Percentiles rank a stretch among this genome's conserved stretches.
Conservation (phyloP, 2,113 vertebrate genomes). For the Dolichotis patagonum region DNA sequence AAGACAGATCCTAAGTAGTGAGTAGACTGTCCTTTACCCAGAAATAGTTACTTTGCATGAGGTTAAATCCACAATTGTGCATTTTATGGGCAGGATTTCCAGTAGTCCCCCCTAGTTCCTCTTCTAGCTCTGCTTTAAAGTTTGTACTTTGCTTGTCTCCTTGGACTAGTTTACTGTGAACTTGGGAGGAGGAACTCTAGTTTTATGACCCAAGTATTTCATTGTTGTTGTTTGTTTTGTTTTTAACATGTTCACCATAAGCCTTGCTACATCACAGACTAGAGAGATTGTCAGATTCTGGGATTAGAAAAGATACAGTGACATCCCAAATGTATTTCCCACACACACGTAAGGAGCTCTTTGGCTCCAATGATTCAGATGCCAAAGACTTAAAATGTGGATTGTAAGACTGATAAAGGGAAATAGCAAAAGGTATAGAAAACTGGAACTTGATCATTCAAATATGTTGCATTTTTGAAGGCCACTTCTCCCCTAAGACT, state of each 20-base stretch:
- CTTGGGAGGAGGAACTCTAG: background rate
- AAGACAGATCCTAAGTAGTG: background rate
- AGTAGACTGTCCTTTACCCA: background rate
- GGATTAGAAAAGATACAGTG: background rate
- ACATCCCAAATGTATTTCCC: background rate
- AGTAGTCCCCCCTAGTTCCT: background rate
- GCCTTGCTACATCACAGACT: background rate
- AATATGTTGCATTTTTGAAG: constrained; percentile 6
- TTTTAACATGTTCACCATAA: background rate
- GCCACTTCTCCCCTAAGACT: background rate
- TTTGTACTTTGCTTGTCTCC: background rate
- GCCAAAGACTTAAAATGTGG: background rate
- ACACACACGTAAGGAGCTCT: background rate
- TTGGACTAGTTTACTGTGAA: constrained; percentile 12
- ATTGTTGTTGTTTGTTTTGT: background rate
- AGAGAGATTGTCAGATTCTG: background rate
- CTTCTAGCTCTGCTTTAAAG: background rate
- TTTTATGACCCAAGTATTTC: constrained; percentile 8
- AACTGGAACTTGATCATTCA: constrained; percentile 18
- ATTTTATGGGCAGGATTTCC: background rate
- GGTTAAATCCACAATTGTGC: background rate
- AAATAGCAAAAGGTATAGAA: constrained; percentile 37
- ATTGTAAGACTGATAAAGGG: background rate
- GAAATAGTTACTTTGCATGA: constrained; percentile 2
- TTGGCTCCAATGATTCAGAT: constrained; percentile 22